Evolutionary conservation across 2,888 invertebrate genomes (phyloP).

Genomic region (Epirrhoe tristata): DNA sequence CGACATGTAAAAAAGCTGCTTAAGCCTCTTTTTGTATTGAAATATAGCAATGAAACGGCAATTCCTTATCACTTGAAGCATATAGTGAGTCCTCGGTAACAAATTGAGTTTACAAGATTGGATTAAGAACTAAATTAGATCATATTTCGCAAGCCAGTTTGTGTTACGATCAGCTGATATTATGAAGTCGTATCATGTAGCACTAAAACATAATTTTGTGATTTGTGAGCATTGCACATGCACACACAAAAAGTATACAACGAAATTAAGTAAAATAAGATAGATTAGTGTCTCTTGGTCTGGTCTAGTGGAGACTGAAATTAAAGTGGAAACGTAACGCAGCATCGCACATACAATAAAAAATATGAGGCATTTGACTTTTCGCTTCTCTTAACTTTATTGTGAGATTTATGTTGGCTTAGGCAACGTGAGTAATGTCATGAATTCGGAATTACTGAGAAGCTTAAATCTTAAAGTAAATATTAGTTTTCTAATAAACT

Average conservation of each 20-base stretch:
- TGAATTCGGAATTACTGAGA: too few species aligned
- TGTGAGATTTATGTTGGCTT: too few species aligned
- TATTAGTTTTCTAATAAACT: too few species aligned
- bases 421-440: too few species aligned
- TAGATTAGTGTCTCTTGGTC: too few species aligned
- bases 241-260: neutral
- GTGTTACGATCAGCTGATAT: constrained; percentile 58
- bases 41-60: constrained; percentile 30
- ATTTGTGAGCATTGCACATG: constrained; percentile 2
- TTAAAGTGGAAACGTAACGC: too few species aligned
- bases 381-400: too few species aligned
- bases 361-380: too few species aligned
- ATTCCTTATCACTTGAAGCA: constrained; percentile 42
- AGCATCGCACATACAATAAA: too few species aligned
- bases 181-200: constrained; percentile 37
- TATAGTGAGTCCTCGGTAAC: constrained; percentile 60
- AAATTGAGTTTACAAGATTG: constrained; percentile 79
- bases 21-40: neutral
- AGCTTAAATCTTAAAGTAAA: too few species aligned
- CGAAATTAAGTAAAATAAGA: too few species aligned
- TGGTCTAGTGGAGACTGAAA: too few species aligned
- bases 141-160: constrained; percentile 74
- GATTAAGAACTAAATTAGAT: constrained; percentile 78
- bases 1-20: neutral
- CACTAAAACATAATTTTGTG: constrained; percentile 26